Base-by-base conservation (phyloP, 2,797 vertebrate species). In the Adrianichthys oophorus region DNA sequence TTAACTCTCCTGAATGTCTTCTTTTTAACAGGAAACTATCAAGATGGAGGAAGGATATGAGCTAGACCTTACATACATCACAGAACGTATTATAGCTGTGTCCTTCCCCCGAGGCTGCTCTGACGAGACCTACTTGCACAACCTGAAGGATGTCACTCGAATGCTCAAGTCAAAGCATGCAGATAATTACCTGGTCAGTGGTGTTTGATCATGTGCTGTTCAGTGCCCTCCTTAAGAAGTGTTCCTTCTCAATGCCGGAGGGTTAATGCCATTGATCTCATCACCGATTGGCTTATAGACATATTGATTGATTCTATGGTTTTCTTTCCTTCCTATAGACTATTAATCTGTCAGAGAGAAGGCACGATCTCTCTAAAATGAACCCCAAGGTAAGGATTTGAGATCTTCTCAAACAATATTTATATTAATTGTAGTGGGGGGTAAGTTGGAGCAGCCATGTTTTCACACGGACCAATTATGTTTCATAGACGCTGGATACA, bases 161-260 rank as follows among this genome's bases (percentile, higher is more conserved):
- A 99, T 99, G 97, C 94, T 99, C 41, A 94, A 93, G 89, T 98
- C 94, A 80, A 99, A 98, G 83, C 97, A 99, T 13, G 94, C 94
- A 0, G 95, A 97, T 77, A 98, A 96, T 89, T 99, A 98, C 85
- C 87, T 99, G 95, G 97, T 99, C 91, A 78, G 95, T 66, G 43
- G 12, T 1, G 26, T 14, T 4, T 0, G 15, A 40, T 49, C 21
- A 1, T 29, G 46, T 48, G 62, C 70, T 23, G 44, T 58, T 53
- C 1, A 0, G 37, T 12, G 53, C 62, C 42, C 57, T 37, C 32
- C 51, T 18, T 65, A 40, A 15, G 46, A 69, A 51, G 47, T 42
- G 42, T 50, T 52, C 8, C 45, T 17, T 47, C 19, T 45, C 21
- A 24, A 59, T 61, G 54, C 72, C 63, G 70, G 58, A 78, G 66